A percentile compares a stretch with the other conserved stretches of the same genome.
phyloP scores from a whole-genome alignment of 2,797 vertebrate genomes.

The Smutsia gigantea region DNA sequence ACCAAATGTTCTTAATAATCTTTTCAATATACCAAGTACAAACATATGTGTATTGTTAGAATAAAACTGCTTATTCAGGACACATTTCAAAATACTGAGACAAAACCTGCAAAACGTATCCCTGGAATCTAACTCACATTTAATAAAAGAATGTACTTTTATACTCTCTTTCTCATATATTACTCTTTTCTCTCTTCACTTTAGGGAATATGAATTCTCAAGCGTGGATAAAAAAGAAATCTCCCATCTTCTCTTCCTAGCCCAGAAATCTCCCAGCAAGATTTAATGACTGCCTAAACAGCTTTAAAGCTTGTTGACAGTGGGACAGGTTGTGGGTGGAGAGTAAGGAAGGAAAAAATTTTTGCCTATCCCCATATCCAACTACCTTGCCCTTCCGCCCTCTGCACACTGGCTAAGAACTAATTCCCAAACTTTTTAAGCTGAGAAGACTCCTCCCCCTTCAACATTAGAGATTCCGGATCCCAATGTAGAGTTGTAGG shows the following conservation, averaged over 20 bases:
- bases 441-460: not conserved
- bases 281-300: not conserved
- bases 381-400: not conserved
- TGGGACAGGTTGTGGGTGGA: not conserved
- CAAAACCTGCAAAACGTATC: not conserved
- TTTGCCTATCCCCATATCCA: not conserved
- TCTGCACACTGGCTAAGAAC: not conserved
- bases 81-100: constrained; percentile 24
- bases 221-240: not conserved
- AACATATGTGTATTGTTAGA: constrained; percentile 52
- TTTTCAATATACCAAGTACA: constrained; percentile 42
- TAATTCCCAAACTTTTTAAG: not conserved
- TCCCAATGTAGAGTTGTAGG: not conserved
- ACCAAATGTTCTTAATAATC: constrained; percentile 56
- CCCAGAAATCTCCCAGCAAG: not conserved
- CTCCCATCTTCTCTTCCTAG: not conserved
- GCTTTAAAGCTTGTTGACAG: constrained; percentile 25
- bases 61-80: not conserved
- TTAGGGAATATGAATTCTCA: constrained; percentile 18
- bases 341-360: not conserved
- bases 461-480: not conserved
- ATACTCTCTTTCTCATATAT: not conserved
- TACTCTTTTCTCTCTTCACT: not conserved
- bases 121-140: not conserved
- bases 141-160: constrained; percentile 7